Evolutionary conservation across 1,140 invertebrate genomes (phyloP), one percentile per base, ranked within the genome.

Genomic region (Homarus americanus): DNA sequence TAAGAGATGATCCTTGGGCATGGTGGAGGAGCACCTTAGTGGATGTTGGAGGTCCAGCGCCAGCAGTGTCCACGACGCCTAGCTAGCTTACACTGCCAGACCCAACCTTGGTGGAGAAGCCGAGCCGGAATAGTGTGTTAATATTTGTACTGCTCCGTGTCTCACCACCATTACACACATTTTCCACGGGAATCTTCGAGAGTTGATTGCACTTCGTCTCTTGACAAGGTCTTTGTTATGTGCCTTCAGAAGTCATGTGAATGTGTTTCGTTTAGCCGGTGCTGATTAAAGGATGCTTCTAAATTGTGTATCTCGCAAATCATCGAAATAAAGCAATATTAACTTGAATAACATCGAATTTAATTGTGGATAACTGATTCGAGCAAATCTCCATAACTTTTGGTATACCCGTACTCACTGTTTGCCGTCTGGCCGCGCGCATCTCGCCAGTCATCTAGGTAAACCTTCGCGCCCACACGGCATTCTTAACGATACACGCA

Each of bases 51-150:
- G 44, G 9, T 49, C 44, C 44, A 49, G 44, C 44, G 24, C 15
- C 49, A 3, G 79, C 44, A 84, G 63, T 38, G 41, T 41, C 76
- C 63, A 28, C 78, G 78, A 12, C 28, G 86, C 86, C 86, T 20
- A 38, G 38, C 76, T 20, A 82, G 41, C 10, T 58, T 58, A 79
- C 58, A 88, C 86, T 88, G 86, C 28, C 63, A 76, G 76, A 40
- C 32, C 63, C 66, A 44, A 34, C 69, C 83, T 53, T 34, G 76
- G 63, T 53, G 86, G 86, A 24, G 34, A 36, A 79, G 58, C 78
- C 63, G 36, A 82, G 86, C 86, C 78, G 86, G 86, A 69, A 88
- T 88, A 66, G 85, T 88, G 86, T 82, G 86, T 88, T 88, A 88
- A 88, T 88, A 88, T 88, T 88, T 88, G 78, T 76, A 88, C 86